phyloP scores from a whole-genome alignment of 2,113 vertebrate genomes.

The Grallaria varia region DNA sequence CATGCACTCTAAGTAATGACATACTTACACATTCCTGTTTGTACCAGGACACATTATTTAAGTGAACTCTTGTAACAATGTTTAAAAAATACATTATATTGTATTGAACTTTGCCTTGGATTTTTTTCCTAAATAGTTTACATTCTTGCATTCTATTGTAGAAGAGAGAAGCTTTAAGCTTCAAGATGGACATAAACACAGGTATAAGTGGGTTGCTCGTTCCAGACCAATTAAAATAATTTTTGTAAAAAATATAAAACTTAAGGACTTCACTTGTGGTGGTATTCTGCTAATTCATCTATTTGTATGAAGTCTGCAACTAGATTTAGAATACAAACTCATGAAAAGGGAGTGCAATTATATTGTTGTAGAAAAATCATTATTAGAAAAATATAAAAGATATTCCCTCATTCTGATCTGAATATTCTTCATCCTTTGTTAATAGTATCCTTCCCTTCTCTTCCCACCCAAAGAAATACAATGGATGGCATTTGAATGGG shows the following conservation, averaged over 20 bases:
- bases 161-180: rapidly evolving
- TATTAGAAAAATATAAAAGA: neutral
- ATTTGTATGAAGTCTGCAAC: neutral
- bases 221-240: neutral
- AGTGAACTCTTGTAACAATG: neutral
- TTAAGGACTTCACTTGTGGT: neutral
- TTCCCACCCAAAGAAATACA: neutral
- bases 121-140: neutral
- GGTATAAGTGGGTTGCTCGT: neutral
- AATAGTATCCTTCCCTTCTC: neutral
- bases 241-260: neutral
- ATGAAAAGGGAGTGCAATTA: neutral
- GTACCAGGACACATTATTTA: neutral
- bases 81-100: neutral
- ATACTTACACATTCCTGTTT: neutral
- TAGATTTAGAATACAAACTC: neutral
- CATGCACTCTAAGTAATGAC: neutral
- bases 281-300: neutral
- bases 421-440: neutral
- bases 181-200: neutral
- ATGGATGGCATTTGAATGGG: rapidly evolving
- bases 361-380: neutral
- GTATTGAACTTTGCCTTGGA: neutral
- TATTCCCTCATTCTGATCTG: neutral
- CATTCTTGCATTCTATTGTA: rapidly evolving